A percentile compares a stretch with the other conserved stretches of the same genome.
phyloP scores from a whole-genome alignment of 2,797 vertebrate species.

The Neoniphon sammara region DNA sequence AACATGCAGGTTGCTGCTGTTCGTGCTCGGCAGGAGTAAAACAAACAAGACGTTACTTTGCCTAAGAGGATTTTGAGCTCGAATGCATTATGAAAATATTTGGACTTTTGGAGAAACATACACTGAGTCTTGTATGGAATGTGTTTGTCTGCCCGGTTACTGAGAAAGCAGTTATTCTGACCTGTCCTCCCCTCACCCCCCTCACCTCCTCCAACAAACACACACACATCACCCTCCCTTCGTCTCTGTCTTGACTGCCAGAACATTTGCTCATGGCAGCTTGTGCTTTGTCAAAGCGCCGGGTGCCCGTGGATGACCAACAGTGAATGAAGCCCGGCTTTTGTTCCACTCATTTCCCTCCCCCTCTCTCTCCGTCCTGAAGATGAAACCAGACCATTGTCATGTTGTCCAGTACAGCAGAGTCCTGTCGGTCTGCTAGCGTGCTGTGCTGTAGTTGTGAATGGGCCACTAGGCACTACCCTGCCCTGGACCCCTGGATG shows the following conservation, averaged over 20 bases:
- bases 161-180: constrained; percentile 56
- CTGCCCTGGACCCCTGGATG: constrained; percentile 8
- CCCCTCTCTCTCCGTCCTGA: constrained; percentile 47
- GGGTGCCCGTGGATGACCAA: constrained; percentile 38
- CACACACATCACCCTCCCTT: background rate
- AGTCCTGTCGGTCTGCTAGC: constrained; percentile 53
- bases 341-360: constrained; percentile 69
- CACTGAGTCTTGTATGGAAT: constrained; percentile 11
- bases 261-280: constrained; percentile 51
- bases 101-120: constrained; percentile 10
- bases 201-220: background rate
- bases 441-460: constrained; percentile 35
- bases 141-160: constrained; percentile 37
- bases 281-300: constrained; percentile 24
- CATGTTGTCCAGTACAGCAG: constrained; percentile 54
- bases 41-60: background rate
- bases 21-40: no score
- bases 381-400: constrained; percentile 81
- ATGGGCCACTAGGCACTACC: constrained; percentile 22
- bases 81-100: constrained; percentile 6
- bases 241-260: constrained; percentile 21
- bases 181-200: constrained; percentile 29
- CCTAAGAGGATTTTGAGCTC: background rate
- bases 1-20: no score
- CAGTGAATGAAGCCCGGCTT: constrained; percentile 70